These are phyloP conservation scores for Drosophila nigritarsus DNA, from an alignment of 2,888 invertebrate species.

Conservation along the genomic window DNA sequence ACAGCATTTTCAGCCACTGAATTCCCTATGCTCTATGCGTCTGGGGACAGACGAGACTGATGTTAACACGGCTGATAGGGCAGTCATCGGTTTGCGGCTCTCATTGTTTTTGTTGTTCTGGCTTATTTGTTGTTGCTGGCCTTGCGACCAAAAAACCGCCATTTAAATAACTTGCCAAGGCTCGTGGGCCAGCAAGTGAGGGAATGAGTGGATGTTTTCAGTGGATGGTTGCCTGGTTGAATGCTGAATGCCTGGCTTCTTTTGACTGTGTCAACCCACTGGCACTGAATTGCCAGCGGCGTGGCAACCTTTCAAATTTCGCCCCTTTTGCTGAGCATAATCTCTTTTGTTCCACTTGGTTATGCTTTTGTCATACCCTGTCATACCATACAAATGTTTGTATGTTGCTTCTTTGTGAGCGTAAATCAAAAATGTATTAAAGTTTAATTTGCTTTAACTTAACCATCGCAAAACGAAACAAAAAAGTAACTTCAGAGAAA, in stretches of 20 bases:
- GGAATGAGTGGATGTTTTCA: background rate
- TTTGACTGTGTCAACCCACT: slow-evolving; percentile 9
- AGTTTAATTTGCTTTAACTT: background rate
- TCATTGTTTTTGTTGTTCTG: slow-evolving; percentile 7
- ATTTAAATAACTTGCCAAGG: slow-evolving; percentile 63
- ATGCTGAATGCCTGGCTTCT: slow-evolving; percentile 17
- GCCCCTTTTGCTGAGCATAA: slow-evolving; percentile 25
- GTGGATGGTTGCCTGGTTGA: background rate
- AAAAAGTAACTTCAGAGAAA: background rate
- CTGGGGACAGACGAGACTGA: background rate
- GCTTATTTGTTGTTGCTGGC: slow-evolving; percentile 10
- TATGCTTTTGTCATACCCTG: background rate
- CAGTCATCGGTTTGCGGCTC: slow-evolving; percentile 7
- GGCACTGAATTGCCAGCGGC: slow-evolving; percentile 25
- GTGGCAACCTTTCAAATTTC: slow-evolving; percentile 58
- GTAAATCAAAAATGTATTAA: background rate
- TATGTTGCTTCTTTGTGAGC: background rate
- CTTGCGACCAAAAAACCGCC: slow-evolving; percentile 53
- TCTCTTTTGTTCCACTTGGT: background rate
- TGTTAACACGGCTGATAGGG: background rate
- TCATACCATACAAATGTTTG: background rate
- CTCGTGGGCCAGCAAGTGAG: slow-evolving; percentile 4
- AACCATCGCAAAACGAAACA: background rate
- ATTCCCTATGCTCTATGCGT: background rate
- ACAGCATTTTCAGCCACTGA: background rate